Evolutionary conservation across 2,113 vertebrate species (phyloP).

Genomic region (Trachemys scripta): DNA sequence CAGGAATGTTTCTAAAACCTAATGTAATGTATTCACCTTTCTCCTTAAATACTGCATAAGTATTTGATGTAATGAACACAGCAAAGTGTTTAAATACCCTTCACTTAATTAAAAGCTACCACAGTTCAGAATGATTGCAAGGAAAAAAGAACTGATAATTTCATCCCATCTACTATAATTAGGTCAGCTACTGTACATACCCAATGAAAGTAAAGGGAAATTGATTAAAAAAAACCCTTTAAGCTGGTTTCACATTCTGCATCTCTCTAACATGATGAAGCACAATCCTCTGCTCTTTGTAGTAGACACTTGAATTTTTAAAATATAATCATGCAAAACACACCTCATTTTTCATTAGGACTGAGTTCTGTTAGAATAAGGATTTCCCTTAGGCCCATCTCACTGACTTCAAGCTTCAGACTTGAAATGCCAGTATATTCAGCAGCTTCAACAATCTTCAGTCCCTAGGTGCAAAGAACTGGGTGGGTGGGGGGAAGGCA

Average conservation of each 20-base stretch:
- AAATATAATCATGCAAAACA: background rate
- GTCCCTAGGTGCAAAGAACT: no score
- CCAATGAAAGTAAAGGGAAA: background rate
- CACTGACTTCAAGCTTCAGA: no score
- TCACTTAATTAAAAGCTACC: conserved; percentile 43
- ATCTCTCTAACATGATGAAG: background rate
- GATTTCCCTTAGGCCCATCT: no score
- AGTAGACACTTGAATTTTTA: background rate
- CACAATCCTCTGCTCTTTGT: background rate
- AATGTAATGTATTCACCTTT: conserved; percentile 39
- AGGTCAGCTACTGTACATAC: background rate
- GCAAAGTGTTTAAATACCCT: conserved; percentile 6
- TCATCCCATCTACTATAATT: conserved; percentile 37
- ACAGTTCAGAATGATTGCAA: conserved; percentile 27
- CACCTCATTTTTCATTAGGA: background rate
- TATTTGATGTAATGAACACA: conserved; percentile 39
- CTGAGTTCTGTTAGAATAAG: no score
- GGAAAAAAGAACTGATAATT: conserved; percentile 15
- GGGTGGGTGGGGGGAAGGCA: no score
- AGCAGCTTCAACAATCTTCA: no score
- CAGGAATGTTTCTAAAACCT: conserved; percentile 39
- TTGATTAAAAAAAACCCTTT: conserved; percentile 12
- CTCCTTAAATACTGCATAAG: background rate
- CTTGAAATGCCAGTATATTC: no score
- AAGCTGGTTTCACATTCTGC: background rate